phyloP scores from a whole-genome alignment of 2,113 vertebrate species.

The Pachypanchax playfairii region DNA sequence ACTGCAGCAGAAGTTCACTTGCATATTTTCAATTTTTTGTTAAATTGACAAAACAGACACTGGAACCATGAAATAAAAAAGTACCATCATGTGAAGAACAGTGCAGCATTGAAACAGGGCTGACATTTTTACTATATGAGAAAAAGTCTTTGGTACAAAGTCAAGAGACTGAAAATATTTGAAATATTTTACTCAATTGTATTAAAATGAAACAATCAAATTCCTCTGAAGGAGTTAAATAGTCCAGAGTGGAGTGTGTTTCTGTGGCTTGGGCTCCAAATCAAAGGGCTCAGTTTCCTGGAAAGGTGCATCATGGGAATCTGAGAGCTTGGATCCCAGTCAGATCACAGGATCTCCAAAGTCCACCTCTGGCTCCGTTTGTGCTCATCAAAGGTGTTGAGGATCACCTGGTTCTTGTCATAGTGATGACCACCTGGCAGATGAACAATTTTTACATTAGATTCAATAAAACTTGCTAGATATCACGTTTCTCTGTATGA shows the following conservation, averaged over 20 bases:
- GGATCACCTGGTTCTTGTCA: constrained; percentile 88
- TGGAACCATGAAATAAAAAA: background rate
- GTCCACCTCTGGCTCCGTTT: constrained; percentile 88
- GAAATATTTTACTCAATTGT: background rate
- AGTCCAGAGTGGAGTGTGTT: background rate
- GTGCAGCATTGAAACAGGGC: constrained; percentile 59
- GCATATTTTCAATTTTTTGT: constrained; percentile 15
- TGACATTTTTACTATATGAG: constrained; percentile 6
- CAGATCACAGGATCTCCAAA: constrained; percentile 83
- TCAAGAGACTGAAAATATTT: background rate
- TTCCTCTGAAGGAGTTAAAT: background rate
- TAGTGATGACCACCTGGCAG: constrained; percentile 88
- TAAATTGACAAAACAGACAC: constrained; percentile 6
- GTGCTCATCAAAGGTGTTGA: constrained; percentile 82
- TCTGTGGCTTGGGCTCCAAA: constrained; percentile 10
- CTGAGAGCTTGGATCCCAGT: background rate
- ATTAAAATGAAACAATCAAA: constrained; percentile 1
- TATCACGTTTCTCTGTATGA: background rate
- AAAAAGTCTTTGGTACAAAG: constrained; percentile 30
- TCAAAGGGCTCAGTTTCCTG: background rate
- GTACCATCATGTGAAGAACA: constrained; percentile 32
- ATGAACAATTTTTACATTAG: background rate
- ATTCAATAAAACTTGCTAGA: too few species aligned
- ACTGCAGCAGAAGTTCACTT: background rate
- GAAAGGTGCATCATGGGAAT: background rate